A percentile compares a stretch with the other conserved stretches of the same genome.
Conservation (phyloP, 2,888 invertebrate species). For the Drosophila yooni region DNA sequence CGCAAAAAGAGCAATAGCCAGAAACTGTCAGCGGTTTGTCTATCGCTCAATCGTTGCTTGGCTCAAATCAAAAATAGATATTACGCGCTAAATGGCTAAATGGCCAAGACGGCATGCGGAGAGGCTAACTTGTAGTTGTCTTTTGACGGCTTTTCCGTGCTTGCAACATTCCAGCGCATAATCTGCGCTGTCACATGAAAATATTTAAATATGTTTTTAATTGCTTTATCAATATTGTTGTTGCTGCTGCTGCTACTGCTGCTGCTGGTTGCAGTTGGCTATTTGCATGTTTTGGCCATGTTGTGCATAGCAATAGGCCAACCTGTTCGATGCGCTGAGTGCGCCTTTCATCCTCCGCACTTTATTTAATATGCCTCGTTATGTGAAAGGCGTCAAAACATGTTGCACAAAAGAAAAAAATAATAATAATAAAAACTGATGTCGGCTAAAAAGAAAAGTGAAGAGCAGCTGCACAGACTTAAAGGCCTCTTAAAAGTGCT, state of each 20-base stretch:
- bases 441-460: conserved; percentile 45
- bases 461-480: conserved; percentile 1
- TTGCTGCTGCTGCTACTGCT: conserved; percentile 8
- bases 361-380: conserved; percentile 51
- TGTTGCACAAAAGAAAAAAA: conserved; percentile 43
- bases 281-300: conserved; percentile 58
- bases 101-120: conserved; percentile 36
- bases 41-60: conserved; percentile 69
- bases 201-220: conserved; percentile 76
- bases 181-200: conserved; percentile 63
- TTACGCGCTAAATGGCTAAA: conserved; percentile 40
- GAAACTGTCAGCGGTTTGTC: conserved; percentile 69
- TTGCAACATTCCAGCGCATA: conserved; percentile 75
- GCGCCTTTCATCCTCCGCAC: conserved; percentile 48
- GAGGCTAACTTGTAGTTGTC: conserved; percentile 17
- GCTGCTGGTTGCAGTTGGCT: conserved; percentile 12
- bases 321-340: conserved; percentile 27
- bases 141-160: conserved; percentile 31
- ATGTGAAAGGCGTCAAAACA: conserved; percentile 70
- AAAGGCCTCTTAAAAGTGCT: neutral
- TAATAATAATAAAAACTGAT: conserved; percentile 18
- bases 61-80: conserved; percentile 69
- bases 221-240: conserved; percentile 76
- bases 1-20: conserved; percentile 5
- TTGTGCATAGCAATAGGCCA: conserved; percentile 75